A percentile compares a stretch with the other conserved stretches of the same genome.
These are phyloP conservation scores for Oryzias woworae DNA, from an alignment of 2,113 vertebrate genomes.

Conservation along the genomic window DNA sequence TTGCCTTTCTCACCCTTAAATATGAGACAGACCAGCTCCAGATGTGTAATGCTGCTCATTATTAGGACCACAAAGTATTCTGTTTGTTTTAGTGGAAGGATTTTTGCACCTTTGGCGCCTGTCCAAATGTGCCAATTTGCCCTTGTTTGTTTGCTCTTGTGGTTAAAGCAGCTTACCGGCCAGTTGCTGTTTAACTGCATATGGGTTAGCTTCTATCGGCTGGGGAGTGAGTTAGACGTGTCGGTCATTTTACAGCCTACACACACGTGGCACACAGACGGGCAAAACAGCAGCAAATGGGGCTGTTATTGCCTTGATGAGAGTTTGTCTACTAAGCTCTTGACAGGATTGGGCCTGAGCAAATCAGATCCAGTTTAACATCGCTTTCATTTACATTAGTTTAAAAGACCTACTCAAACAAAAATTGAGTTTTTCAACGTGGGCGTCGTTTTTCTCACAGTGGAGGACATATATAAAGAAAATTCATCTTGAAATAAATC, in stretches of 20 bases:
- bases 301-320: slow-evolving; percentile 35
- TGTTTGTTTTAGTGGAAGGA: slow-evolving; percentile 28
- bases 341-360: slow-evolving; percentile 41
- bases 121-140: slow-evolving; percentile 41
- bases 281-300: slow-evolving; percentile 28
- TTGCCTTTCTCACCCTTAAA: slow-evolving; percentile 41
- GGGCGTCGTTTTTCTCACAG: background rate
- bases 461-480: background rate
- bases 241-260: slow-evolving; percentile 36
- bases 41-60: slow-evolving; percentile 53
- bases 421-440: background rate
- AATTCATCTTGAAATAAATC: too few relatives aligned
- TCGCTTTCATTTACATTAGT: slow-evolving; percentile 7
- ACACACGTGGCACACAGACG: slow-evolving; percentile 68
- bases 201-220: slow-evolving; percentile 26
- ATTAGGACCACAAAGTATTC: slow-evolving; percentile 42
- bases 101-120: slow-evolving; percentile 43
- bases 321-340: slow-evolving; percentile 45
- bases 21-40: slow-evolving; percentile 35
- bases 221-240: slow-evolving; percentile 19
- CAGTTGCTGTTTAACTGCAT: slow-evolving; percentile 35
- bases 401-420: background rate
- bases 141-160: slow-evolving; percentile 46
- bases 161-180: slow-evolving; percentile 36
- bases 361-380: background rate